Evolutionary conservation across 2,888 invertebrate genomes (phyloP).

Genomic region (Andricus curvator): DNA sequence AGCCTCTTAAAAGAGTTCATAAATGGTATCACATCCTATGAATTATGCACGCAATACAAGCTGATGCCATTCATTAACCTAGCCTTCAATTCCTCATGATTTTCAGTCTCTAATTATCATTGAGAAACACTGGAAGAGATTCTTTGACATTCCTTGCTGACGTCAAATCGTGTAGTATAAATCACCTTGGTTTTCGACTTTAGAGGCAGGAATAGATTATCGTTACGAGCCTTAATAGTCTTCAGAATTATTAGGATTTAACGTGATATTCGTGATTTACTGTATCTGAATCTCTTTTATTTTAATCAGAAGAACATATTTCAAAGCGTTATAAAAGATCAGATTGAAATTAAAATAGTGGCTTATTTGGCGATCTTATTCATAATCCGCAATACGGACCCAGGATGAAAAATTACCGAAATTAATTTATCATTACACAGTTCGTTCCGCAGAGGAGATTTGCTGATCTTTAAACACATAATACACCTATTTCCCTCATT

Average conservation of each 20-base stretch:
- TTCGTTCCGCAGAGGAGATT: conserved; percentile 6
- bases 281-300: conserved; percentile 30
- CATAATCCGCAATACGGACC: conserved; percentile 8
- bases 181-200: conserved; percentile 22
- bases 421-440: not conserved
- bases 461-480: not conserved
- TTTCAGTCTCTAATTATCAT: conserved; percentile 21
- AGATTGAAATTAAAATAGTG: not conserved
- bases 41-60: conserved; percentile 6
- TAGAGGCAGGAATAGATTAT: conserved; percentile 34
- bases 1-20: conserved; percentile 15
- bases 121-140: conserved; percentile 33
- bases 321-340: conserved; percentile 8
- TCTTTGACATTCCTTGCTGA: conserved; percentile 27
- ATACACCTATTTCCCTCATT: not conserved
- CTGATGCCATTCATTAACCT: not conserved
- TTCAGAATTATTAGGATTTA: conserved; percentile 28
- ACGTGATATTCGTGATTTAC: conserved; percentile 31
- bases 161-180: conserved; percentile 16
- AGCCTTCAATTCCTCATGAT: not conserved
- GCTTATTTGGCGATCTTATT: conserved; percentile 18
- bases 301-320: conserved; percentile 23
- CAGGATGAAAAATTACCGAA: conserved; percentile 13
- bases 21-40: conserved; percentile 20
- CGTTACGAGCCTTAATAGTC: conserved; percentile 20